A percentile compares a stretch with the other conserved stretches of the same genome.
These are phyloP conservation scores for Andrena minutula DNA, from an alignment of 2,888 invertebrate species.

Conservation along the genomic window DNA sequence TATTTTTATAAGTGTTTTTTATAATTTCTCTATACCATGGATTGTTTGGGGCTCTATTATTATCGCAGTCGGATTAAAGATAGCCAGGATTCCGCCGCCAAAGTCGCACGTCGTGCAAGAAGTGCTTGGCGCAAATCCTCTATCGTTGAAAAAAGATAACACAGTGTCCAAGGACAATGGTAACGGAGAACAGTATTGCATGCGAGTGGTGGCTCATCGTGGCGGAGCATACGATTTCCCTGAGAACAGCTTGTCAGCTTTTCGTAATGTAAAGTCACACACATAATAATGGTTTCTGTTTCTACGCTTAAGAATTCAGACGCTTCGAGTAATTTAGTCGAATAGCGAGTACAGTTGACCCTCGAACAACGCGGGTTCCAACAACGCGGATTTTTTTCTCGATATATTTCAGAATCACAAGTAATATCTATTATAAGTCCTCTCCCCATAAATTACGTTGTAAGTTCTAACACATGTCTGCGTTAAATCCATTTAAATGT, in stretches of 20 bases:
- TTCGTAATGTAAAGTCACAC: constrained; percentile 87
- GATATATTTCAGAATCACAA: too few relatives aligned
- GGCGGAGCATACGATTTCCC: constrained; percentile 92
- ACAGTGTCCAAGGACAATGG: constrained; percentile 61
- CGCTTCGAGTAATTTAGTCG: too few relatives aligned
- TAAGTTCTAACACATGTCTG: too few relatives aligned
- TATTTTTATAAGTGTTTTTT: constrained; percentile 72
- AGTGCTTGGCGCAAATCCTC: constrained; percentile 80
- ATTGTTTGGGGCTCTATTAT: constrained; percentile 77
- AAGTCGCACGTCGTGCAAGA: constrained; percentile 72
- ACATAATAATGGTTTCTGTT: constrained; percentile 42
- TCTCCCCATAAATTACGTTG: too few relatives aligned
- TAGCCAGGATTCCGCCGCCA: constrained; percentile 77
- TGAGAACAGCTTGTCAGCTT: constrained; percentile 92
- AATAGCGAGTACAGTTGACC: too few relatives aligned
- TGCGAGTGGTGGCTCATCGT: constrained; percentile 90
- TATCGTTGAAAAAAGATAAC: constrained; percentile 68
- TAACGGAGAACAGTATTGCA: constrained; percentile 79
- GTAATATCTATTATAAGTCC: too few relatives aligned
- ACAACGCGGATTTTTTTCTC: too few relatives aligned
- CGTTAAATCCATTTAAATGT: too few relatives aligned
- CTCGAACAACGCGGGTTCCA: too few relatives aligned
- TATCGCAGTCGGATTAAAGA: constrained; percentile 71
- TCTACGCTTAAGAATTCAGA: constrained; percentile 12
- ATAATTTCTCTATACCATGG: constrained; percentile 79